Conservation (phyloP, 1,140 invertebrate genomes). For the Conus ventricosus region DNA sequence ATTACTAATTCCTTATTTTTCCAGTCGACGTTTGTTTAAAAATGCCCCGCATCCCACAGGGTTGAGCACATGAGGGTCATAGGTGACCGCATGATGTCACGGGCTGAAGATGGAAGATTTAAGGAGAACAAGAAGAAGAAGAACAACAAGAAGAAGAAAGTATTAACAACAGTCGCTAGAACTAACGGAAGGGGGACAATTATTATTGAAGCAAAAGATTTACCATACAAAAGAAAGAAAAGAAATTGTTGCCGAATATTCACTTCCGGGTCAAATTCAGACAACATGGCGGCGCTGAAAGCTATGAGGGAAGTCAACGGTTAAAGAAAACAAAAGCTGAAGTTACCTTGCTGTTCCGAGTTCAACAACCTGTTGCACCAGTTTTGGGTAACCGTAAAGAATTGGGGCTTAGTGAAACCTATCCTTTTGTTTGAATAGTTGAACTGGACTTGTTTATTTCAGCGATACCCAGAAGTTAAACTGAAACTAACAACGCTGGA, state of each 20-base stretch:
- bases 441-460: not conserved
- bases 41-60: no score
- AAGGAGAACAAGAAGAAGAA: no score
- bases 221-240: not conserved
- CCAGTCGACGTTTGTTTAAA: no score
- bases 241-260: not conserved
- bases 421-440: not conserved
- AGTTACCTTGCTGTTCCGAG: not conserved
- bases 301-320: not conserved
- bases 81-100: no score
- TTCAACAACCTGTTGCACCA: not conserved
- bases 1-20: no score
- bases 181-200: not conserved
- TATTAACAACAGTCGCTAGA: not conserved
- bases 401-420: not conserved
- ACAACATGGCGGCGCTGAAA: constrained; percentile 12
- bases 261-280: constrained; percentile 2
- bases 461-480: not conserved
- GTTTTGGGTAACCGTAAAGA: not conserved
- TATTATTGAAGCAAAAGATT: not conserved
- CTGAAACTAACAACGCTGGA: not conserved
- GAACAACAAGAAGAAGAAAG: no score
- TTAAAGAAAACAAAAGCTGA: constrained; percentile 3
- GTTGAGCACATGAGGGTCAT: no score
- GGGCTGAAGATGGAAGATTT: no score